Evolutionary conservation across 2,888 invertebrate species (phyloP).

Genomic region (Junonia oenone): DNA sequence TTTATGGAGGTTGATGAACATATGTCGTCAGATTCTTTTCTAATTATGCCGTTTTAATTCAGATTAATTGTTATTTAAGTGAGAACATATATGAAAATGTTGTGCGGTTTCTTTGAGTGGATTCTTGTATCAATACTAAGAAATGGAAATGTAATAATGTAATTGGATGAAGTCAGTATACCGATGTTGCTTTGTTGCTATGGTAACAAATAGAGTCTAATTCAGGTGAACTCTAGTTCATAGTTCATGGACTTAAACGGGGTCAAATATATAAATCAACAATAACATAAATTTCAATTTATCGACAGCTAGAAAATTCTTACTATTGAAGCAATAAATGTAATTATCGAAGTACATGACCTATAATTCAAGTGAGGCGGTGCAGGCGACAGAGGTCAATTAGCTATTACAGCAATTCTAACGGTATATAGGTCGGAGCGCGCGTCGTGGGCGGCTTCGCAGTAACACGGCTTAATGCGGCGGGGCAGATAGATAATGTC

Average conservation of each 20-base stretch:
- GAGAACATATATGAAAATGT: not conserved
- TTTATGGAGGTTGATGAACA: no score
- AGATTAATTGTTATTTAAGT: not conserved
- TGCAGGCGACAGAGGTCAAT: slow-evolving; percentile 35
- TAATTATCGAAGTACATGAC: slow-evolving; percentile 14
- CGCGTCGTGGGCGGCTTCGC: slow-evolving; percentile 21
- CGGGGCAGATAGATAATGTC: slow-evolving; percentile 3
- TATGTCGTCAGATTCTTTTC: no score
- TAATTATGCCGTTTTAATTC: not conserved
- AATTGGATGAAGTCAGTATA: no score
- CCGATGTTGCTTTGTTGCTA: no score
- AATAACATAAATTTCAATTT: slow-evolving; percentile 1
- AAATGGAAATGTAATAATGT: not conserved
- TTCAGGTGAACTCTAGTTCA: not conserved
- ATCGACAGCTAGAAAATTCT: slow-evolving; percentile 10
- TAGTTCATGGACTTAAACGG: not conserved
- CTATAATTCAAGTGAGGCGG: slow-evolving; percentile 26
- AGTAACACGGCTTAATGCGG: slow-evolving; percentile 2
- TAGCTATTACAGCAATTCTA: slow-evolving; percentile 31
- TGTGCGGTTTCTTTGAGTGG: not conserved
- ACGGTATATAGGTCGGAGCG: slow-evolving; percentile 22
- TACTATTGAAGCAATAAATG: slow-evolving; percentile 2
- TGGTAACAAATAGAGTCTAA: not conserved
- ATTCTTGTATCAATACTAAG: not conserved
- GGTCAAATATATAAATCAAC: not conserved